Base-by-base conservation (phyloP, 2,113 vertebrate species). In the Neogobius melanostomus region DNA sequence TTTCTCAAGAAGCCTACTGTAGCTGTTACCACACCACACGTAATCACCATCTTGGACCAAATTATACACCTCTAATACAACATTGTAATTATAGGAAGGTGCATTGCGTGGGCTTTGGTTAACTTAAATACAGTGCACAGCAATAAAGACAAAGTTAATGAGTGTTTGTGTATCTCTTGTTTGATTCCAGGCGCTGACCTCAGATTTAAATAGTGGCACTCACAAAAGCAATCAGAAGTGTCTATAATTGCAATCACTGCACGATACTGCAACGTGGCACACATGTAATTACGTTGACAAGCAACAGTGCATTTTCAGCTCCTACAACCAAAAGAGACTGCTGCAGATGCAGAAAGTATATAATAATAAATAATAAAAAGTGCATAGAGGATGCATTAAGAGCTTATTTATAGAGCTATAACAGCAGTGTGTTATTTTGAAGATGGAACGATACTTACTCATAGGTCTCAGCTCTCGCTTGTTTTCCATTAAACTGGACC, bases 201-300 rank as follows among this genome's bases (percentile, higher is more conserved):
- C 66, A 79, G 62, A 62, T 82, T 62, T 64, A 84, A 77, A 81
- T 63, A 43, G 8, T 77, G 66, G 57, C 82, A 80, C 64, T 71
- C 71, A 62, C 67, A 71, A 82, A 54, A 77, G 69, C 79, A 80
- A 86, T 89, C 84, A 87, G 48, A 60, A 68, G 28, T 71, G 52
- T 64, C 54, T 75, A 66, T 87, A 77, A 85, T 82, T 82, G 70
- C 82, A 84, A 85, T 88, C 80, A 84, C 68, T 61, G 69, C 49
- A 64, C 59, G 70, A 72, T 82, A 68, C 66, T 67, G 49, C 49
- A 69, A 72, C 68, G 76, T 77, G 68, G 75, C 75, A 71, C 62
- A 57, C 57, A 46, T 16, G 36, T 66, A 83, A 88, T 87, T 72
- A 85, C 66, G 52, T 72, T 83, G 80, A 83, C 64, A 76, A 73